phyloP scores from a whole-genome alignment of 2,888 invertebrate species.

The Drosophila antonietae region DNA sequence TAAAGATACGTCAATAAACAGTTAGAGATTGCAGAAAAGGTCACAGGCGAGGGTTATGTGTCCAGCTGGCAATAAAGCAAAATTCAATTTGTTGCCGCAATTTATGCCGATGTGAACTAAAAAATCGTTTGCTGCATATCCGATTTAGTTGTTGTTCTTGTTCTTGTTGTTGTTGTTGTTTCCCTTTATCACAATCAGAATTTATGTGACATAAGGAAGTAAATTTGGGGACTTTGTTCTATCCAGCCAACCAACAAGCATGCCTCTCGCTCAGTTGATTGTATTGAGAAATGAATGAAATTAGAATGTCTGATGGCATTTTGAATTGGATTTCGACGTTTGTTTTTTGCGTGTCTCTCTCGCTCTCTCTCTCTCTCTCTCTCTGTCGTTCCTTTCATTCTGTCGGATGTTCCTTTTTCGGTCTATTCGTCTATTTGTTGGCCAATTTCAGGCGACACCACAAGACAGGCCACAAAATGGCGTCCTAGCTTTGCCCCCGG shows the following conservation, averaged over 20 bases:
- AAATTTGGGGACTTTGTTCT: constrained; percentile 34
- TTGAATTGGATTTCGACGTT: constrained; percentile 73
- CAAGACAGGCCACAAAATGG: constrained; percentile 74
- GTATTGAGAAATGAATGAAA: constrained; percentile 79
- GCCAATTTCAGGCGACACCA: constrained; percentile 73
- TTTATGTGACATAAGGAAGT: constrained; percentile 64
- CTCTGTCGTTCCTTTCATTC: background rate
- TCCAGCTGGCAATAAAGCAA: constrained; percentile 24
- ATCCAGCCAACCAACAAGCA: background rate
- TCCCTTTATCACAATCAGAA: constrained; percentile 65
- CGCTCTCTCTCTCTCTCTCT: background rate
- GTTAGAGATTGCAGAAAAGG: background rate
- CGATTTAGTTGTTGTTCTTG: constrained; percentile 20
- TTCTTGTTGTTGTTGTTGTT: constrained; percentile 19
- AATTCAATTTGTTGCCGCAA: constrained; percentile 55
- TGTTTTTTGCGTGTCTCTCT: constrained; percentile 30
- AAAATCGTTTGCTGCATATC: constrained; percentile 37
- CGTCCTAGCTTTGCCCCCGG: constrained; percentile 24
- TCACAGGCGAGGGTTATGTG: background rate
- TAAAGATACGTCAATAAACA: background rate
- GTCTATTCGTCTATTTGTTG: constrained; percentile 45
- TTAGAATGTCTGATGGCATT: constrained; percentile 79
- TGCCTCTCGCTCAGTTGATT: constrained; percentile 49
- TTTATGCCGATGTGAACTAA: constrained; percentile 35
- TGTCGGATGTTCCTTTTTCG: constrained; percentile 17